Conservation (phyloP, 2,888 invertebrate species). For the Nyleta sp. region DNA sequence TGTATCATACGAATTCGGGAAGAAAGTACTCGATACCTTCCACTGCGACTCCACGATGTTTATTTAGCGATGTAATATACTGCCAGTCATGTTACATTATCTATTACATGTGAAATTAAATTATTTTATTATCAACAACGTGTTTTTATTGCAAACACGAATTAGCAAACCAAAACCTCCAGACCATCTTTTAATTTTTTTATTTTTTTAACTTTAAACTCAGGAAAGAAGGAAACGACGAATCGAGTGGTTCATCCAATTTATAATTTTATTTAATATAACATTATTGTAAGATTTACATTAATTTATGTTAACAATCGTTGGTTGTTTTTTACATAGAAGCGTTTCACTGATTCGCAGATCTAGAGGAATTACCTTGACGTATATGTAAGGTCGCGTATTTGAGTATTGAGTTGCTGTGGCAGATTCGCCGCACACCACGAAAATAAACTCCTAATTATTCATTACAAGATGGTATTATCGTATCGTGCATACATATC, state of each 20-base stretch:
- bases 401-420: constrained; percentile 59
- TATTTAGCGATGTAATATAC: constrained; percentile 58
- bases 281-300: constrained; percentile 63
- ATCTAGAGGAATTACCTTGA: constrained; percentile 62
- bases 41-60: constrained; percentile 30
- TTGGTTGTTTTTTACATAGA: constrained; percentile 64
- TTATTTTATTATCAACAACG: constrained; percentile 79
- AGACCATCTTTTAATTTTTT: no score
- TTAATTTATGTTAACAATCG: constrained; percentile 55
- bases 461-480: constrained; percentile 58
- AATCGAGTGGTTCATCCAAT: constrained; percentile 35
- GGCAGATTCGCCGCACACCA: constrained; percentile 47
- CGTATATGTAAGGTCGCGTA: constrained; percentile 53
- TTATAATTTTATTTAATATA: constrained; percentile 63
- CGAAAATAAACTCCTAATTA: constrained; percentile 57
- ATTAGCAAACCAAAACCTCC: no score
- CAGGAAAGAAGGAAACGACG: no score
- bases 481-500: constrained; percentile 54
- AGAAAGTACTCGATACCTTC: constrained; percentile 50
- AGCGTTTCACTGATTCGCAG: constrained; percentile 63
- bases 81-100: constrained; percentile 75
- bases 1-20: constrained; percentile 37
- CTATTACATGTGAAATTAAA: constrained; percentile 77
- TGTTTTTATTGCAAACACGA: no score
- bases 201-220: no score